phyloP scores from a whole-genome alignment of 2,888 invertebrate genomes.

The Acanthopleura granulata region DNA sequence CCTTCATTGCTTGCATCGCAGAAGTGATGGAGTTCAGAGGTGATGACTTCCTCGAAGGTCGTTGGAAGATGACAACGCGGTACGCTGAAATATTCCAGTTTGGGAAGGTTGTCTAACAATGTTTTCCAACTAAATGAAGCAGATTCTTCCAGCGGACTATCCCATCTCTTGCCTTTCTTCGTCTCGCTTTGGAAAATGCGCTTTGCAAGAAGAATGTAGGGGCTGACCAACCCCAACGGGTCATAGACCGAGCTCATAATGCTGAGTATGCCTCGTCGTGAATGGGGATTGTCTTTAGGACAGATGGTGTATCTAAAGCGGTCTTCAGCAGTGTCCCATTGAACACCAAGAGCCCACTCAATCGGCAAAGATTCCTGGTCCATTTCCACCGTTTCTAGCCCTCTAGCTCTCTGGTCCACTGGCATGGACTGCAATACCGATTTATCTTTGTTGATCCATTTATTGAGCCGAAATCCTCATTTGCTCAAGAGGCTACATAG shows the following conservation, averaged over 20 bases:
- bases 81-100: not conserved
- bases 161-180: not conserved
- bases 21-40: not conserved
- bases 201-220: not conserved
- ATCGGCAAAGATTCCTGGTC: not conserved
- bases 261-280: not conserved
- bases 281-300: not conserved
- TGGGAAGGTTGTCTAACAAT: not conserved
- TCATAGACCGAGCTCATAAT: conserved; percentile 8
- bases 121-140: not conserved
- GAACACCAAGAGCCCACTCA: not conserved
- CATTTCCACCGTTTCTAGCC: not conserved
- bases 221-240: not conserved
- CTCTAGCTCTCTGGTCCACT: not conserved
- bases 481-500: no score
- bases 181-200: not conserved
- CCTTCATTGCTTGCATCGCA: not conserved
- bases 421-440: not conserved
- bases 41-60: not conserved
- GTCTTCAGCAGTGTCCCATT: conserved; percentile 5
- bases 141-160: not conserved
- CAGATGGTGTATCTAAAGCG: conserved; percentile 2
- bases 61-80: not conserved
- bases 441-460: not conserved
- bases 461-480: not conserved